Base-by-base conservation (phyloP, 2,888 invertebrate species). In the Zeuzera pyrina region DNA sequence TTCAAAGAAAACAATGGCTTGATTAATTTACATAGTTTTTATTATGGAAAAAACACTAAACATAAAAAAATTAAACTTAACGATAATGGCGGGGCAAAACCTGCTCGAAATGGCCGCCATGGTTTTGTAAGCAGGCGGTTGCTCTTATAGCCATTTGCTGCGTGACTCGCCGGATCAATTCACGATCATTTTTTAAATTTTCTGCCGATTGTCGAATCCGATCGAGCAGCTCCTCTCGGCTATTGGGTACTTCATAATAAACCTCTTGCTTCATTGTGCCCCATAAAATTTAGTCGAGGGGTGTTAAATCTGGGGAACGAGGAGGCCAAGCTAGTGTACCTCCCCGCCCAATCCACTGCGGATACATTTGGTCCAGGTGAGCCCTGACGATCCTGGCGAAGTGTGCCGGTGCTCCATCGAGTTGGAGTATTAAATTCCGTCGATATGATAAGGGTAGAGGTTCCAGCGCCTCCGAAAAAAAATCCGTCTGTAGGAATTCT, bases 241-340 rank as follows among this genome's bases (percentile, higher is more conserved):
- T 29, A 21, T 19, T 29, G 13, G 16, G 19, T 3, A 29, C 29
- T 7, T 15, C n/a, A 11, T 3, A 5, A 13, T 29, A 19, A 11
- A 23, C 16, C 29, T 29, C 19, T 29, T 29, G 16, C 12, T 29
- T 19, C 16, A 19, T 29, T 3, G n/a, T n/a, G n/a, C n/a, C n/a
- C n/a, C n/a, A n/a, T n/a, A n/a, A n/a, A n/a, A n/a, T n/a, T n/a
- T n/a, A 29, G 12, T 29, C 16, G 4, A 29, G 7, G 12, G 19
- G 29, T 3, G 29, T 29, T 13, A 29, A 29, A 6, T 19, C 29
- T 3, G 29, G 29, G 3, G 29, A 29, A 10, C 19, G 19, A 19
- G 29, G 19, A 19, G 29, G 29, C 29, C 19, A 29, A 6, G 29
- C 19, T 7, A 29, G n/a, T n/a, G n/a, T n/a, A n/a, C n/a, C n/a